Evolutionary conservation across 2,113 vertebrate genomes (phyloP).

Genomic region (Pterocles burchelli): DNA sequence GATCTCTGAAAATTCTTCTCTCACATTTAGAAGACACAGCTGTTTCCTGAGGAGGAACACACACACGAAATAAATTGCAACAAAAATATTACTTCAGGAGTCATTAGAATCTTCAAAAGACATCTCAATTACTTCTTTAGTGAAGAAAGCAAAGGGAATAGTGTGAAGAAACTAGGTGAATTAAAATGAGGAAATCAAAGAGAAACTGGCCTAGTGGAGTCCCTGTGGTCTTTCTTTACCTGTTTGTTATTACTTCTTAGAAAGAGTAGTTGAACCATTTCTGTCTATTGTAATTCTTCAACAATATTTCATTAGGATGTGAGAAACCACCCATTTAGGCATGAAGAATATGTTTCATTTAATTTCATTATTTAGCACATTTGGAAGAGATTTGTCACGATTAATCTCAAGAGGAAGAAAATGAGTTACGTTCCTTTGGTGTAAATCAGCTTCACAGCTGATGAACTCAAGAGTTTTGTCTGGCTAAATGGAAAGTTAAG

Average conservation of each 20-base stretch:
- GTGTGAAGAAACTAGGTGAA: neutral
- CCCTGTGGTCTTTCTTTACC: neutral
- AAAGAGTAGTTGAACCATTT: neutral
- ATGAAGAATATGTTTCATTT: conserved; percentile 26
- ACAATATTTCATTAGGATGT: conserved; percentile 4
- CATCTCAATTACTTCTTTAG: conserved; percentile 1
- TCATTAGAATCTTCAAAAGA: neutral
- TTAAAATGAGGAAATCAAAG: conserved; percentile 16
- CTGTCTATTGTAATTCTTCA: neutral
- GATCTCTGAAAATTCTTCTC: neutral
- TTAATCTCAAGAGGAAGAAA: conserved; percentile 49
- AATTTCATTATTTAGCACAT: neutral
- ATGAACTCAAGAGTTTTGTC: neutral
- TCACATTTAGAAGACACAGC: neutral
- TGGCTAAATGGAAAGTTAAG: neutral
- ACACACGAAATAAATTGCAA: neutral
- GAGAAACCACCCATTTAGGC: conserved; percentile 10
- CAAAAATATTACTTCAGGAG: neutral
- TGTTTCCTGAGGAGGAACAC: neutral
- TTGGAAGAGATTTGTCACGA: conserved; percentile 10
- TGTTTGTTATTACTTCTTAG: conserved; percentile 9
- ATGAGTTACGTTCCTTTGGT: conserved; percentile 19
- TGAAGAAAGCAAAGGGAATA: neutral
- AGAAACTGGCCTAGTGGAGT: neutral
- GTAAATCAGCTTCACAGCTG: neutral